These are phyloP conservation scores for Apotomis turbidana DNA, from an alignment of 2,888 invertebrate genomes.

Conservation along the genomic window DNA sequence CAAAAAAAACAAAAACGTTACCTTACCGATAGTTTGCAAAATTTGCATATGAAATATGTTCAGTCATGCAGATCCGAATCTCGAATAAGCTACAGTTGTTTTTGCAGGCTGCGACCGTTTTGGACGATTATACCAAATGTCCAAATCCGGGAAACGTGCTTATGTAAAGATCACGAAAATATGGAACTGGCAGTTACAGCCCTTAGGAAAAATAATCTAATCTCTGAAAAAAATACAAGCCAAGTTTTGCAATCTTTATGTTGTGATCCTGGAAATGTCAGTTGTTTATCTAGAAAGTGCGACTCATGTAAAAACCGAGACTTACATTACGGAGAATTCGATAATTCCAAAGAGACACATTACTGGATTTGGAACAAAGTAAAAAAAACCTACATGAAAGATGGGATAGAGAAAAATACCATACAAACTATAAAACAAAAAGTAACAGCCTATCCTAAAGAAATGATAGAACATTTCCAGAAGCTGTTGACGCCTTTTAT, in stretches of 20 bases:
- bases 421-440: too few species aligned
- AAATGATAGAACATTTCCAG: too few species aligned
- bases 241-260: neutral
- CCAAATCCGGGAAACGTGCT: neutral
- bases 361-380: neutral
- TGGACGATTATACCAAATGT: neutral
- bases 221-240: neutral
- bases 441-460: too few species aligned
- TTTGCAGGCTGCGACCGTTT: too few species aligned
- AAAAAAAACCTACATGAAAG: too few species aligned
- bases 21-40: too few species aligned
- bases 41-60: too few species aligned
- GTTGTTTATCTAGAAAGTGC: neutral
- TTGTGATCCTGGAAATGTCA: neutral
- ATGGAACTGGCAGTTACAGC: neutral
- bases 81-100: too few species aligned
- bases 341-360: neutral
- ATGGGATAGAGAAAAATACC: too few species aligned
- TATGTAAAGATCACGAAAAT: slow-evolving; percentile 1
- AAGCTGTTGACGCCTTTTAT: too few species aligned
- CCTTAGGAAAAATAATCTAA: neutral
- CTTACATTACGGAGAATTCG: neutral
- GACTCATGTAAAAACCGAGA: neutral
- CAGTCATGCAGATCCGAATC: too few species aligned
- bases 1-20: too few species aligned